Base-by-base conservation (phyloP, 1,140 invertebrate species). In the Eumaeus atala region DNA sequence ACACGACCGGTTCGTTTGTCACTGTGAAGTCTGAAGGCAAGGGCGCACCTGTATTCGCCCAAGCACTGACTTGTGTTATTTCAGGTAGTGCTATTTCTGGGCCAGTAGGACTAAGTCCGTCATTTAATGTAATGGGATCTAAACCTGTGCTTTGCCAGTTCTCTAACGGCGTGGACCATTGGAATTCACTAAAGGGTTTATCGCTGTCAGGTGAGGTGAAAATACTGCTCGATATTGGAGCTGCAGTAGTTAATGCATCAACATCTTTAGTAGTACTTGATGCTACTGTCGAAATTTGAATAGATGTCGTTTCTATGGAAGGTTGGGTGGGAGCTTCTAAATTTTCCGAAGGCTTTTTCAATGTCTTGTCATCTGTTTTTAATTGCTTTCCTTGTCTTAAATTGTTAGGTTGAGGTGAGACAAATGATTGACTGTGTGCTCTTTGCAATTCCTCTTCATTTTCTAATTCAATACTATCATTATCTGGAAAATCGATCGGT, bases 51-150 rank as follows among this genome's bases (percentile, higher is more conserved):
- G 54, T 56, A n/a, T 58, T 56, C 9, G 58, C 36, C 59, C 53
- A 64, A 3, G 47, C 40, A 28, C 52, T 64, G 8, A 59, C 52
- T 54, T 64, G 56, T 10, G 59, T 44, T 33, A 58, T 48, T 48
- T 64, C 59, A 28, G 62, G 58, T 12, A 64, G 21, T 8, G 52
- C 50, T 53, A 58, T 50, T 33, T 61, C 62, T 10, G 53, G 56
- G 6, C 56, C 62, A 12, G 62, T 64, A 1, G 66, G 61, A 54
- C 78, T 91, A 48, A 91, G 80, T 9, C 89, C 92, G 60, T 91
- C 92, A 67, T 94, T 94, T 16, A 94, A 90, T 16, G 90, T 90
- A 40, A 91, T 89, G 0, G 93, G 93, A 79, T 94, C 92, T 2
- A 93, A 83, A 49, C 92, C 88, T 0, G 91, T 91, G 11, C 89